Base-by-base conservation (phyloP, 1,140 invertebrate species). In the Cherax quadricarinatus region DNA sequence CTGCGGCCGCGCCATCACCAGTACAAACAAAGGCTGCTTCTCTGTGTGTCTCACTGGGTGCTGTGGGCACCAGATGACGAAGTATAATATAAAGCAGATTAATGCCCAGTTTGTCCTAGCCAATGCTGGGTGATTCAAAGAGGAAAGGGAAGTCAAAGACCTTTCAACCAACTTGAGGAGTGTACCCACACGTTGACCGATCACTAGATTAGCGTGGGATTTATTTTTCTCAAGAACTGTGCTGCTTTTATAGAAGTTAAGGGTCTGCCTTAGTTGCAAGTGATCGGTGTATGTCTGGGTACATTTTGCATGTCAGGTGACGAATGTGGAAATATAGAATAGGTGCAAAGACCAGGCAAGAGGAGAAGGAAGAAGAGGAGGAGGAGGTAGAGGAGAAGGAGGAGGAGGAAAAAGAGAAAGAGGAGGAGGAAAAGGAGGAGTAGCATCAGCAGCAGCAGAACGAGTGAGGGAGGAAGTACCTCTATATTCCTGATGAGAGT, bases 401-500 rank as follows among this genome's bases (percentile, higher is more conserved):
- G 41, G n/a, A 14, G n/a, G 49, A 53, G 73, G 86, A 60, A 21
- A n/a, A 24, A 70, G n/a, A 79, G 73, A 7, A 4, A 12, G 53
- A 57, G 53, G 49, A 53, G 73, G 86, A 60, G 48, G 51, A 24
- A 70, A n/a, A 60, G 73, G 16, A 5, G 53, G 53, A 57, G 53
- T 3, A 14, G 51, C 14, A 60, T 21, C 2, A 62, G 57, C 6
- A 66, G 49, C 48, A 78, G 86, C n/a, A 81, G 53, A 16, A 78
- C 16, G n/a, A 14, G n/a, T 21, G 41, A 53, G 18, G n/a, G 70
- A 66, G 62, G 62, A 81, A 24, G 80, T 91, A 93, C 91, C 90
- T 93, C 90, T 48, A 93, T 93, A 57, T 93, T 92, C 79, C 84
- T 92, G 90, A 93, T 85, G 91, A 93, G 93, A 12, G 90, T 89